Conservation (phyloP, 2,113 vertebrate species). For the Meriones unguiculatus region DNA sequence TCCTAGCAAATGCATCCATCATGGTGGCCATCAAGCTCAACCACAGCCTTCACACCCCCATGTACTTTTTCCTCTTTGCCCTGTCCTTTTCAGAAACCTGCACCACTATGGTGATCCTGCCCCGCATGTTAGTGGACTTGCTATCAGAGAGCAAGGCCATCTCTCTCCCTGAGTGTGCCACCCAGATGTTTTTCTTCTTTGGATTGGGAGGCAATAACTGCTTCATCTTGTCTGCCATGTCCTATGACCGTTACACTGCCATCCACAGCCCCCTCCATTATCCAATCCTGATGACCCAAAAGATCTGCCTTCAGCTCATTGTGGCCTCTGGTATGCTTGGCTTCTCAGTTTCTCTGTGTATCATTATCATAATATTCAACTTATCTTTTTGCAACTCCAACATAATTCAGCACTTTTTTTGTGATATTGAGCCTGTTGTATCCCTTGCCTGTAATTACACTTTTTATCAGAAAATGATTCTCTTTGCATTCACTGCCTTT, state of each 20-base stretch:
- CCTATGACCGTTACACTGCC: conserved; percentile 63
- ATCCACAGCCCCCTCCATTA: conserved; percentile 59
- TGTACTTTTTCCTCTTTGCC: conserved; percentile 57
- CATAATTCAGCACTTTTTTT: conserved; percentile 62
- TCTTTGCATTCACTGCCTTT: conserved; percentile 52
- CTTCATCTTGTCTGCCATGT: conserved; percentile 68
- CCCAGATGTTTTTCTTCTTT: conserved; percentile 73
- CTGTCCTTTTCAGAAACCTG: conserved; percentile 74
- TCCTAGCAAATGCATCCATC: conserved; percentile 53
- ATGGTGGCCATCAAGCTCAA: conserved; percentile 53
- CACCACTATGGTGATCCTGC: conserved; percentile 59
- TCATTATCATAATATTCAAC: not conserved
- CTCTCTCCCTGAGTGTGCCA: conserved; percentile 71
- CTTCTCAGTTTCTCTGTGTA: conserved; percentile 38
- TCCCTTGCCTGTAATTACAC: conserved; percentile 67
- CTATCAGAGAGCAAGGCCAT: conserved; percentile 55
- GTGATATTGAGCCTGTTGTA: conserved; percentile 52
- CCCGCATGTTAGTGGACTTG: conserved; percentile 59
- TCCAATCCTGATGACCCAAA: conserved; percentile 43
- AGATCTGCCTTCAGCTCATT: conserved; percentile 17
- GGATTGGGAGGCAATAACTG: conserved; percentile 70
- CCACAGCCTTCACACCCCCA: conserved; percentile 50
- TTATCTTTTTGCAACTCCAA: conserved; percentile 62
- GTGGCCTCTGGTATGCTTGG: conserved; percentile 15
- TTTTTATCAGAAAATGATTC: not conserved